phyloP scores from a whole-genome alignment of 2,113 vertebrate species.

The Aegotheles bennettii region DNA sequence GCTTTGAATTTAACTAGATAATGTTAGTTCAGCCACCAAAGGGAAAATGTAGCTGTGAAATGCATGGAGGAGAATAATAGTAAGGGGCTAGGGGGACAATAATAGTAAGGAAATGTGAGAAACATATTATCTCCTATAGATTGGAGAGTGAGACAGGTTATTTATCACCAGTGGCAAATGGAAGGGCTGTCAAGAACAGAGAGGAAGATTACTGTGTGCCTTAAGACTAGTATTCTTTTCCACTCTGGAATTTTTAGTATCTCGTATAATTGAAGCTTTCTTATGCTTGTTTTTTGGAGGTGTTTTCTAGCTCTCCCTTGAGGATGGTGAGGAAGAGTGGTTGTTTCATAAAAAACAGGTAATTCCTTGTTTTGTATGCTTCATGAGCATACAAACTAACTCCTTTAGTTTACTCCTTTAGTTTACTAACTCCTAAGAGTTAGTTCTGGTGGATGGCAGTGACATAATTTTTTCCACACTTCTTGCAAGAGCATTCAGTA shows the following conservation, averaged over 20 bases:
- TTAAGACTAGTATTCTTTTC: not conserved
- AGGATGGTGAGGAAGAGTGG: not conserved
- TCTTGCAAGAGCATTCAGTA: not conserved
- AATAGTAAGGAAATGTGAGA: not conserved
- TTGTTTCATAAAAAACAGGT: not conserved
- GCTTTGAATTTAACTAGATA: not conserved
- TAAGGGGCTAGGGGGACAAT: not conserved
- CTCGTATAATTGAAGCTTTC: not conserved
- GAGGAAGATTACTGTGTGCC: not conserved
- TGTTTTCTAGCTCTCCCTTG: not conserved
- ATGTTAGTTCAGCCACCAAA: not conserved
- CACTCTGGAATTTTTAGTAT: not conserved
- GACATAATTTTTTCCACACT: not conserved
- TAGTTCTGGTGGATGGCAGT: not conserved
- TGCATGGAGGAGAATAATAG: not conserved
- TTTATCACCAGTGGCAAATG: not conserved
- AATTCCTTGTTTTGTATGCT: not conserved
- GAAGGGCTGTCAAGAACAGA: not conserved
- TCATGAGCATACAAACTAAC: no score
- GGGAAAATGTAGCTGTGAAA: not conserved
- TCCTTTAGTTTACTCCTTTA: no score
- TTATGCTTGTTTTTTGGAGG: not conserved
- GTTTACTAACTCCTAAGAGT: not conserved
- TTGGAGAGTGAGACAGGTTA: not conserved
- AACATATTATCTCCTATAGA: not conserved